Base-by-base conservation (phyloP, 2,888 invertebrate species). In the Drosophila seclusa region DNA sequence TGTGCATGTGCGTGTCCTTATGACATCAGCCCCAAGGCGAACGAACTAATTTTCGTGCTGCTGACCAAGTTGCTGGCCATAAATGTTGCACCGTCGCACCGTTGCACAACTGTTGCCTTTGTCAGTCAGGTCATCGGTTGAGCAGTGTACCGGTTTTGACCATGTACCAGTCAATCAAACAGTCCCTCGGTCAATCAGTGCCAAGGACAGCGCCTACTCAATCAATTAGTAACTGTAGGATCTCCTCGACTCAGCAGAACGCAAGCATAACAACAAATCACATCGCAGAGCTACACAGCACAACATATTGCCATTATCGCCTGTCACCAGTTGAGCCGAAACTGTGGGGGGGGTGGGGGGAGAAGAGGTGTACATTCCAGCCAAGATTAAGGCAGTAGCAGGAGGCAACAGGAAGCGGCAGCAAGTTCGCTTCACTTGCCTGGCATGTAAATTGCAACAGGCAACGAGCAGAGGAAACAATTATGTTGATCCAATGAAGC, bases 401-500 rank as follows among this genome's bases (percentile, higher is more conserved):
- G 31, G 29, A 34, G 31, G 13, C 24, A 38, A 21, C 42, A 57
- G 42, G 57, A 57, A 42, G 24, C 34, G 53, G 29, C 45, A 63
- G 53, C 66, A 49, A 53, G 62, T 76, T 42, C 64, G 73, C 62
- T 65, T 55, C 68, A 76, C 68, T 76, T 52, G 69, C 65, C 45
- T 36, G 68, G 54, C 82, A 83, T 84, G 86, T 75, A 81, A 76
- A 78, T 86, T 79, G 71, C 69, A 63, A 58, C 65, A 65, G 62
- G 50, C 71, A 79, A 67, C 77, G 70, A 68, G 68, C 68, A 73
- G 78, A 87, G 84, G 84, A 84, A 84, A 82, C 87, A 87, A 84
- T 87, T 84, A 86, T 87, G 82, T 80, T 69, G 76, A 85, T 82
- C 78, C 84, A 87, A 85, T 87, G 87, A 76, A 80, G 87, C 83